These are phyloP conservation scores for Balearica regulorum DNA, from an alignment of 2,797 vertebrate species.

Conservation along the genomic window DNA sequence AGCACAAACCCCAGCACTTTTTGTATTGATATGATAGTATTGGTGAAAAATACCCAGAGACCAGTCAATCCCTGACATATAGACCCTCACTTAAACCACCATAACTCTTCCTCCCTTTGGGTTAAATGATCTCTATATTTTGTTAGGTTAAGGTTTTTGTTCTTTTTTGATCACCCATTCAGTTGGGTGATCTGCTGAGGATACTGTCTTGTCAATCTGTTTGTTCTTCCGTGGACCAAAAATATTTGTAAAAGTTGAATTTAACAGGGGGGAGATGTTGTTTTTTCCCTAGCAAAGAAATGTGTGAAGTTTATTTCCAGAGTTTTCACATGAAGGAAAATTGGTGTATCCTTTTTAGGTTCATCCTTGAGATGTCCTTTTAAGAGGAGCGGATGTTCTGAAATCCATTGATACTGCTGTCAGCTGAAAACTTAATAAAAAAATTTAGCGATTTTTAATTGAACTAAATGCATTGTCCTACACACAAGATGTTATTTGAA, in stretches of 20 bases:
- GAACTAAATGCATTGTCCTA: constrained; percentile 1
- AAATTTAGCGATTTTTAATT: background rate
- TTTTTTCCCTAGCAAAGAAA: background rate
- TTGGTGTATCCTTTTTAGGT: background rate
- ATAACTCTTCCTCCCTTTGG: background rate
- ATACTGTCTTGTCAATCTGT: background rate
- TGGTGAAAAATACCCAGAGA: background rate
- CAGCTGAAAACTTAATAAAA: constrained; percentile 21
- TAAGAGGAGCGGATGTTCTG: background rate
- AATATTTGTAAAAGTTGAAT: background rate
- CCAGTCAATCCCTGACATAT: background rate
- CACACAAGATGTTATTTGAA: background rate
- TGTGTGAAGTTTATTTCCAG: background rate
- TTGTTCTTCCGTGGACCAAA: background rate
- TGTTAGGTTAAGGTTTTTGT: background rate
- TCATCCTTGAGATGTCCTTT: background rate
- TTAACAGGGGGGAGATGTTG: background rate
- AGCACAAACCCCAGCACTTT: background rate
- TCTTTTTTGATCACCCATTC: background rate
- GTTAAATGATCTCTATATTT: background rate
- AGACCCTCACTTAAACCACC: background rate
- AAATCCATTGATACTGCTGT: background rate
- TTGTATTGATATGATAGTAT: background rate
- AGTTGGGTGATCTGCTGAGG: background rate
- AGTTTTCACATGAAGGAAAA: background rate